Conservation (phyloP, 2,797 vertebrate species). For the Acrossocheilus fasciatus region DNA sequence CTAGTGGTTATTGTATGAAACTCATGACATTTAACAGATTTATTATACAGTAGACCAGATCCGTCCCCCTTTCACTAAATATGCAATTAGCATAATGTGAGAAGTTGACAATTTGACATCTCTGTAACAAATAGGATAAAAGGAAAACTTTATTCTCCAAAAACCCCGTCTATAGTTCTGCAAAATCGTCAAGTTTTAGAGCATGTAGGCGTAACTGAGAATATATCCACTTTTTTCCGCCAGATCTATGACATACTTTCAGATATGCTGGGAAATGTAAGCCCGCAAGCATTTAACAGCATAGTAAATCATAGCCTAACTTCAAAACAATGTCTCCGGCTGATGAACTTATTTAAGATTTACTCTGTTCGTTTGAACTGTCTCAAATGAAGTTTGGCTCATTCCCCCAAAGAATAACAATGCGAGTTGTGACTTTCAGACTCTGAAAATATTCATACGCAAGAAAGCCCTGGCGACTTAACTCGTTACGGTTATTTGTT, state of each 20-base stretch:
- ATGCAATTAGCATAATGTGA: not conserved
- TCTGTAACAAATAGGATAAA: not conserved
- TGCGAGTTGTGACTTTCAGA: constrained; percentile 11
- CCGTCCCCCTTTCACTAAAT: not conserved
- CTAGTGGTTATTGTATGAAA: constrained; percentile 71
- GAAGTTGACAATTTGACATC: not conserved
- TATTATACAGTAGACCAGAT: not conserved
- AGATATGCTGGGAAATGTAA: constrained; percentile 11
- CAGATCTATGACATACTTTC: not conserved
- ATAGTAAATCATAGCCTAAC: constrained; percentile 36
- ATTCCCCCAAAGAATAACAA: constrained; percentile 52
- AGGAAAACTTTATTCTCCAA: not conserved
- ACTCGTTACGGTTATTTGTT: not conserved
- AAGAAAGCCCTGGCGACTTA: not conserved
- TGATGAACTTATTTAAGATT: constrained; percentile 60
- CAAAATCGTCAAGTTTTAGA: not conserved
- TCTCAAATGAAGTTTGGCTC: constrained; percentile 57
- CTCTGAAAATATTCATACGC: not conserved
- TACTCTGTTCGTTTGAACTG: constrained; percentile 67
- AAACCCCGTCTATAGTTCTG: not conserved
- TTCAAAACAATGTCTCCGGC: constrained; percentile 52
- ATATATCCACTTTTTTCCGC: not conserved
- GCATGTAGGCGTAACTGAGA: not conserved
- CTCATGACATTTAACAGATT: constrained; percentile 12
- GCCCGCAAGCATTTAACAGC: not conserved